These are phyloP conservation scores for Parochlus steinenii DNA, from an alignment of 2,888 invertebrate genomes.

Conservation along the genomic window DNA sequence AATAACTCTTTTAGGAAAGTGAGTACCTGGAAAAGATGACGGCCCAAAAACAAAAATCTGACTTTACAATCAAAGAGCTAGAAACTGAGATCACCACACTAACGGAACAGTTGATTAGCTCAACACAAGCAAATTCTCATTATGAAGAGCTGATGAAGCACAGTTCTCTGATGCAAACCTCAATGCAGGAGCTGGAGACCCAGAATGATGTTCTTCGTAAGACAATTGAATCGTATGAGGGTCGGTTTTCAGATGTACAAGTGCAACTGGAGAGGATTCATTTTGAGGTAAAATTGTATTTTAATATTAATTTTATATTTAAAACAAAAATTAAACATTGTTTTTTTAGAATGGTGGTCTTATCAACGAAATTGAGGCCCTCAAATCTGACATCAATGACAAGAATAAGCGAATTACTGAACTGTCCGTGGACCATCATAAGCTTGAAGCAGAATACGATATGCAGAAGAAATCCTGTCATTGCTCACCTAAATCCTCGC, in stretches of 20 bases:
- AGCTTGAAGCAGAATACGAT: conserved; percentile 6
- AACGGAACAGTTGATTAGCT: conserved; percentile 9
- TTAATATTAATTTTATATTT: not conserved
- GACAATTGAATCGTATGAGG: conserved; percentile 16
- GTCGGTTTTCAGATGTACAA: conserved; percentile 8
- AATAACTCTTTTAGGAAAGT: conserved; percentile 5
- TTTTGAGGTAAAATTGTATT: conserved; percentile 1
- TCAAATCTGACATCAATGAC: conserved; percentile 9
- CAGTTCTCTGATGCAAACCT: conserved; percentile 16
- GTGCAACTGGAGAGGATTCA: conserved; percentile 8
- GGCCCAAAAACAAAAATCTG: conserved; percentile 8
- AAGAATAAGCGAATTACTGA: conserved; percentile 10
- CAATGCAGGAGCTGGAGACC: conserved; percentile 18
- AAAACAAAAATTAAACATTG: too few relatives aligned
- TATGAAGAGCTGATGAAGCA: conserved; percentile 11
- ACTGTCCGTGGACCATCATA: conserved; percentile 2
- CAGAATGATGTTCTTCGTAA: conserved; percentile 21
- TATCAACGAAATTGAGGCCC: conserved; percentile 6
- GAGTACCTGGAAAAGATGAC: conserved; percentile 11
- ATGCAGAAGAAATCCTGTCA: conserved; percentile 8
- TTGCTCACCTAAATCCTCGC: conserved; percentile 7
- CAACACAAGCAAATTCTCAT: conserved; percentile 4
- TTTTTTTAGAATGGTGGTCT: conserved; percentile 8
- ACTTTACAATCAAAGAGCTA: conserved; percentile 10
- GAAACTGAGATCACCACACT: conserved; percentile 10